Percentiles rank a stretch among this genome's conserved stretches.
phyloP scores from a whole-genome alignment of 2,888 invertebrate species.

The Papilio demoleus region DNA sequence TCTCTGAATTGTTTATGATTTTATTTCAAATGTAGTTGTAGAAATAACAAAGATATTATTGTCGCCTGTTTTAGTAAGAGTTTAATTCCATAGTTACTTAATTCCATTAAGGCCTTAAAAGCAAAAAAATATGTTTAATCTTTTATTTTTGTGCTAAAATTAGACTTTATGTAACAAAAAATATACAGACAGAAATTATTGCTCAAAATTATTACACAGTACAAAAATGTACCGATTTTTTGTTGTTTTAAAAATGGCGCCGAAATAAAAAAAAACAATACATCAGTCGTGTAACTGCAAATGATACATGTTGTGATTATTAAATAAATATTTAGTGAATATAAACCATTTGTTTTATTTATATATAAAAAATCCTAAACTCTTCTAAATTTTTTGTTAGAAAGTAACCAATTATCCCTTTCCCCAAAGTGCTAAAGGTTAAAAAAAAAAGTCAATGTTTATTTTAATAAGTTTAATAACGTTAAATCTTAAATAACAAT shows the following conservation, averaged over 20 bases:
- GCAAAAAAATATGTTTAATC: neutral
- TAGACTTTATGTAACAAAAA: neutral
- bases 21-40: neutral
- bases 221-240: neutral
- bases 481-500: neutral
- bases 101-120: no score
- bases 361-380: no score
- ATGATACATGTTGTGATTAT: slow-evolving; percentile 1
- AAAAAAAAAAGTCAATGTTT: no score
- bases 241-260: neutral
- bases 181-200: neutral
- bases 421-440: no score
- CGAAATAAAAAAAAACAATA: neutral
- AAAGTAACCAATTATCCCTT: no score
- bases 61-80: neutral
- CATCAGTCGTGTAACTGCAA: neutral
- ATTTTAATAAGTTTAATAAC: no score
- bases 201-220: slow-evolving; percentile 10
- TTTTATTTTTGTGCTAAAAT: neutral
- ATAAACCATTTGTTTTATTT: slow-evolving; percentile 8
- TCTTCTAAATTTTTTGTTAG: no score
- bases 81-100: neutral
- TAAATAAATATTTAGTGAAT: no score
- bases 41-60: neutral
- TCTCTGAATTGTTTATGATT: neutral